A percentile compares a stretch with the other conserved stretches of the same genome.
phyloP scores from a whole-genome alignment of 2,888 invertebrate species.

The Heteropelma amictum region DNA sequence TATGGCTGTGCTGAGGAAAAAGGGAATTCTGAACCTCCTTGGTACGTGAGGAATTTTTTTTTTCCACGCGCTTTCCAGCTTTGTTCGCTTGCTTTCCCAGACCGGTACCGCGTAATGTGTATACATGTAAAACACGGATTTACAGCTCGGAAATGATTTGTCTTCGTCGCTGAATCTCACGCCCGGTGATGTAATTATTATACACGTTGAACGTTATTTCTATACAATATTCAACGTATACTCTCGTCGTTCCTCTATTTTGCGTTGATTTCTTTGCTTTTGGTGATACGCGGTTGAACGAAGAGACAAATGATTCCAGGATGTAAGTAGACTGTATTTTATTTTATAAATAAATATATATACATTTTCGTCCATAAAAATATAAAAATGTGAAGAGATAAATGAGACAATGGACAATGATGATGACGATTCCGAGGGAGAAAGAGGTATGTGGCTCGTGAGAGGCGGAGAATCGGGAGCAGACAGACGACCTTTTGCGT shows the following conservation, averaged over 20 bases:
- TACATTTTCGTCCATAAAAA: constrained; percentile 1
- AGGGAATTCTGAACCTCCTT: constrained; percentile 16
- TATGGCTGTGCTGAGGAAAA: neutral
- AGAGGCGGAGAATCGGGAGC: constrained; percentile 17
- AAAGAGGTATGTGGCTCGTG: constrained; percentile 3
- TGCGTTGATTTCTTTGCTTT: neutral
- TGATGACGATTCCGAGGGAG: constrained; percentile 37
- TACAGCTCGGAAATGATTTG: no score
- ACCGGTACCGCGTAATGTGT: neutral
- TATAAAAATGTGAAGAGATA: constrained; percentile 29
- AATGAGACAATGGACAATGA: constrained; percentile 47
- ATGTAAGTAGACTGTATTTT: neutral
- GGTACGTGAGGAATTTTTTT: constrained; percentile 47
- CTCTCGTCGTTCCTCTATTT: neutral
- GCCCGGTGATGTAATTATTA: no score
- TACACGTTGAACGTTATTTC: no score
- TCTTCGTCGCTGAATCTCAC: no score
- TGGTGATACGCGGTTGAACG: constrained; percentile 4
- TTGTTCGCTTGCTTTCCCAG: constrained; percentile 10
- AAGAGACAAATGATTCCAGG: constrained; percentile 19
- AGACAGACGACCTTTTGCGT: constrained; percentile 41
- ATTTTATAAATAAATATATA: no score
- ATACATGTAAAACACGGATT: constrained; percentile 11
- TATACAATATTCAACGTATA: no score
- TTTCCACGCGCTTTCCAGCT: neutral